A percentile compares a stretch with the other conserved stretches of the same genome.
Conservation (phyloP, 2,113 vertebrate species). For the Hypomesus transpacificus region DNA sequence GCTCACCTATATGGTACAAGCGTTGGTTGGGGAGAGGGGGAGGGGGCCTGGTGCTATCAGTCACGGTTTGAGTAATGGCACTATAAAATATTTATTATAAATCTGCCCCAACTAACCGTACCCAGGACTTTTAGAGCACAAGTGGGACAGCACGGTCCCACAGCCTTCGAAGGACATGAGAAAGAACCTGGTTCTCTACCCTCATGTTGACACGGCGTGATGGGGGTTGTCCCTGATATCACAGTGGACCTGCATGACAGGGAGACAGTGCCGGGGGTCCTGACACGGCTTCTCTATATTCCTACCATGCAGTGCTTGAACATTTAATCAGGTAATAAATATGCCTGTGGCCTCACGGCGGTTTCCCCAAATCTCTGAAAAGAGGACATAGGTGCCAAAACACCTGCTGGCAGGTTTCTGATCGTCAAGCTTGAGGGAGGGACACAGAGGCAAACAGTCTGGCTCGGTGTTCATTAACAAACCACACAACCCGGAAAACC, state of each 20-base stretch:
- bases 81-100: conserved; percentile 4
- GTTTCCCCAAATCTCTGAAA: background rate
- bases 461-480: background rate
- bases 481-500: background rate
- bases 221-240: background rate
- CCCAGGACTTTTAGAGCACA: background rate
- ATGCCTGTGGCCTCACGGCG: background rate
- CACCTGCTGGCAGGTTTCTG: background rate
- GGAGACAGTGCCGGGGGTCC: background rate
- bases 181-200: background rate
- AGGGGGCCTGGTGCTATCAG: no score
- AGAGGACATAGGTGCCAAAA: background rate
- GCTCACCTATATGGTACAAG: conserved; percentile 3
- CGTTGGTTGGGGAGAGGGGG: no score
- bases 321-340: background rate
- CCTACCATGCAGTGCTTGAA: background rate
- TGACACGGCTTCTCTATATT: background rate
- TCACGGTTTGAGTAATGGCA: background rate
- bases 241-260: background rate
- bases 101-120: background rate
- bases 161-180: background rate
- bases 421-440: background rate
- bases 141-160: background rate
- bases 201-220: no score
- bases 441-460: background rate